These are phyloP conservation scores for Archegozetes longisetosus DNA, from an alignment of 1,140 invertebrate species.

Conservation along the genomic window DNA sequence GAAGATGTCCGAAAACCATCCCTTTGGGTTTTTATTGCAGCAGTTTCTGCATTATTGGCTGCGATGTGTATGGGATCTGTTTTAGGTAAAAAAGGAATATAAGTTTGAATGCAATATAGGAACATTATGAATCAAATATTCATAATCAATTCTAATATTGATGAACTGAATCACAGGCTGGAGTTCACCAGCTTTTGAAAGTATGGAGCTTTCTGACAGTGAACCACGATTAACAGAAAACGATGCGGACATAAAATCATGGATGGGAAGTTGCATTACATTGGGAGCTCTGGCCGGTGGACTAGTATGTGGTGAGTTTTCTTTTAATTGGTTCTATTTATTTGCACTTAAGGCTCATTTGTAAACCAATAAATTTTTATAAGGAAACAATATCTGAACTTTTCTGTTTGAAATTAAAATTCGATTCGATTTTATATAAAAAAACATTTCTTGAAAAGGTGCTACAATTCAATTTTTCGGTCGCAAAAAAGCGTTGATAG, in stretches of 20 bases:
- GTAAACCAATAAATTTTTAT: too few species aligned
- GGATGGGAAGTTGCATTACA: conserved; percentile 20
- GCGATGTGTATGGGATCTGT: conserved; percentile 4
- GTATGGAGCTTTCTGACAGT: not conserved
- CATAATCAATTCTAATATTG: not conserved
- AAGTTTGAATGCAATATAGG: not conserved
- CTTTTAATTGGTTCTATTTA: not conserved
- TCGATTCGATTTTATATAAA: too few species aligned
- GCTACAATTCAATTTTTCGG: conserved; percentile 36
- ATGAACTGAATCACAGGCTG: not conserved
- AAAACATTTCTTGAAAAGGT: too few species aligned
- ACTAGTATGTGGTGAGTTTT: conserved; percentile 19
- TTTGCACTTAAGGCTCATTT: conserved; percentile 25
- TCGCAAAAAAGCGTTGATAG: conserved; percentile 50
- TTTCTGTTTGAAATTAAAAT: too few species aligned
- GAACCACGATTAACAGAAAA: not conserved
- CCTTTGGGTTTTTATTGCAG: not conserved
- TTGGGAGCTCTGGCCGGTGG: conserved; percentile 21
- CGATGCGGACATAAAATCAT: conserved; percentile 10
- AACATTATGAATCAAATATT: too few species aligned
- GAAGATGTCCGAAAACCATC: too few species aligned
- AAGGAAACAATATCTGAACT: too few species aligned
- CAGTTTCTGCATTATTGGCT: not conserved
- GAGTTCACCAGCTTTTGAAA: not conserved
- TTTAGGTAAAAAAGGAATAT: not conserved